These are phyloP conservation scores for Ctena decussata DNA, from an alignment of 2,888 invertebrate genomes.

Conservation along the genomic window DNA sequence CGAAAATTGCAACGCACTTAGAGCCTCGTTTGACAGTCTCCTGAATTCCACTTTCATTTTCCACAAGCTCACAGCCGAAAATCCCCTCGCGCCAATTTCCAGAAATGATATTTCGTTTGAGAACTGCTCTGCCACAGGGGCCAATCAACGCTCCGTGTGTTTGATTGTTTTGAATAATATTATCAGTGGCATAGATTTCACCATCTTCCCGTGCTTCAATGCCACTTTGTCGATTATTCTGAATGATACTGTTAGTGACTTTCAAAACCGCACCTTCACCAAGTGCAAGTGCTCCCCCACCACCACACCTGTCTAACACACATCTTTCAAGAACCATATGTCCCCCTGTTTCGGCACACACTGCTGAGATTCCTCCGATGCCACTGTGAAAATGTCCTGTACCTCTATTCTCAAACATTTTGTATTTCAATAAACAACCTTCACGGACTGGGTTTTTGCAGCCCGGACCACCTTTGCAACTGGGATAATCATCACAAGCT, in stretches of 20 bases:
- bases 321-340: slow-evolving; percentile 33
- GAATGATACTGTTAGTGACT: slow-evolving; percentile 20
- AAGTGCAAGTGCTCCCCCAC: slow-evolving; percentile 27
- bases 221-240: slow-evolving; percentile 40
- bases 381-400: slow-evolving; percentile 7
- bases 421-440: background rate
- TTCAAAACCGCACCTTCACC: slow-evolving; percentile 22
- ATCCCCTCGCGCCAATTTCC: slow-evolving; percentile 39
- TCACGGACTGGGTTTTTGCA: slow-evolving; percentile 6
- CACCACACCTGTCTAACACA: slow-evolving; percentile 44
- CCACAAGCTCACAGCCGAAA: slow-evolving; percentile 6
- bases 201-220: slow-evolving; percentile 42
- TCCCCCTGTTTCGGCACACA: slow-evolving; percentile 16
- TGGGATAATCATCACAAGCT: slow-evolving; percentile 15
- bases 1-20: slow-evolving; percentile 2
- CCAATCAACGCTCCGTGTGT: slow-evolving; percentile 37
- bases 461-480: slow-evolving; percentile 16
- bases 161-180: slow-evolving; percentile 30
- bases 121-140: slow-evolving; percentile 11
- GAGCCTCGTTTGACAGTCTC: background rate
- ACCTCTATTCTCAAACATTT: background rate
- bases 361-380: slow-evolving; percentile 21
- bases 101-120: slow-evolving; percentile 14
- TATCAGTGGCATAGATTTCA: slow-evolving; percentile 1
- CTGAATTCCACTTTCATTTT: background rate